These are phyloP conservation scores for Ophioderma brevispina DNA, from an alignment of 35 echinoderm and acorn worm genomes.

Conservation along the genomic window DNA sequence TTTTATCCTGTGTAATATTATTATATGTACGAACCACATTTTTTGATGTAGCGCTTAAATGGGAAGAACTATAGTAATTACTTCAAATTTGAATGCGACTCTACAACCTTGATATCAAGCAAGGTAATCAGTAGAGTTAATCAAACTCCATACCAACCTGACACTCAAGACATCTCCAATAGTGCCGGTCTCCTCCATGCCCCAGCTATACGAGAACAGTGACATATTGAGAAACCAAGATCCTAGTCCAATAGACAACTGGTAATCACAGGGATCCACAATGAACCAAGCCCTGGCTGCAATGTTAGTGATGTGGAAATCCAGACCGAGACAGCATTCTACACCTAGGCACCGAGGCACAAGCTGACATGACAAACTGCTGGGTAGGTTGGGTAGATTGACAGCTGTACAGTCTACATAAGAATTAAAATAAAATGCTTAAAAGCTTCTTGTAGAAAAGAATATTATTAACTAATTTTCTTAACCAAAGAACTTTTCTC, in stretches of 20 bases:
- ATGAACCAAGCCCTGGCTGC: slow-evolving; percentile 1
- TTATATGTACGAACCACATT: too few relatives aligned
- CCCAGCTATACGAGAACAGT: slow-evolving; percentile 20
- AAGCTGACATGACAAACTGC: not conserved
- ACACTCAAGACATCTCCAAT: not conserved
- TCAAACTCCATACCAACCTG: not conserved
- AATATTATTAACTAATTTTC: not conserved
- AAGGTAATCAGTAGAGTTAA: too few relatives aligned
- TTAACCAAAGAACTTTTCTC: not conserved
- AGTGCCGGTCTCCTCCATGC: not conserved
- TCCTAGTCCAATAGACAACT: slow-evolving; percentile 9
- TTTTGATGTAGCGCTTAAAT: too few relatives aligned
- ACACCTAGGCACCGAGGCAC: not conserved
- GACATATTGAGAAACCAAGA: slow-evolving; percentile 28
- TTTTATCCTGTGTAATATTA: too few relatives aligned
- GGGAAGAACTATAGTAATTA: too few relatives aligned
- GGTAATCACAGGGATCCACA: slow-evolving; percentile 28
- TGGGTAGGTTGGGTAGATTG: not conserved
- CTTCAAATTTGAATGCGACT: too few relatives aligned
- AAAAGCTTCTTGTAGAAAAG: not conserved
- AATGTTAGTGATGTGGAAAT: not conserved
- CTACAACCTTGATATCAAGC: too few relatives aligned
- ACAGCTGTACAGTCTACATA: not conserved
- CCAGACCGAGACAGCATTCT: slow-evolving; percentile 11
- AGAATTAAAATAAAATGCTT: not conserved